Evolutionary conservation across 2,113 vertebrate species (phyloP).

Genomic region (Arothron firmamentum): DNA sequence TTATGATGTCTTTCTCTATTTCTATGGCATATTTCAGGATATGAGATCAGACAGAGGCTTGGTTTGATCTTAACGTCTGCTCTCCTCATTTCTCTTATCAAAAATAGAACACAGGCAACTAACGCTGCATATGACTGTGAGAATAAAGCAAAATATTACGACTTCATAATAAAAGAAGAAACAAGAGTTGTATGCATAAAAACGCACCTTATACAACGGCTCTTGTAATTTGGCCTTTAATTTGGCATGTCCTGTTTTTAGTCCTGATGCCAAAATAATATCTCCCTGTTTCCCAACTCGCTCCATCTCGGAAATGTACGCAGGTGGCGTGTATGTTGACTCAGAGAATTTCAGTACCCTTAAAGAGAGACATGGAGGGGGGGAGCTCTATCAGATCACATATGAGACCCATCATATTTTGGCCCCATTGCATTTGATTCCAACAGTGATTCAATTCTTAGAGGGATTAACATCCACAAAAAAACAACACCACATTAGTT

Average conservation of each 20-base stretch:
- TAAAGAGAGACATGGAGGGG: constrained; percentile 7
- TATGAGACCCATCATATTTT: not conserved
- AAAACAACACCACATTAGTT: no score
- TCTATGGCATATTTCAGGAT: not conserved
- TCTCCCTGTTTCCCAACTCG: constrained; percentile 86
- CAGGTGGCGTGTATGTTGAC: constrained; percentile 88
- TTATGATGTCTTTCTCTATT: constrained; percentile 1
- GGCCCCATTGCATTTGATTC: not conserved
- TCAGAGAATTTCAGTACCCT: constrained; percentile 92
- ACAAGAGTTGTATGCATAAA: not conserved
- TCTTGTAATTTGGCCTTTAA: constrained; percentile 77
- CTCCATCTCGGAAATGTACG: constrained; percentile 94
- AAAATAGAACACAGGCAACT: no score
- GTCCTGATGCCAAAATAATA: constrained; percentile 76
- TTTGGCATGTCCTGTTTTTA: constrained; percentile 84
- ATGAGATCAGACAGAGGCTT: not conserved
- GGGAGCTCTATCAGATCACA: not conserved
- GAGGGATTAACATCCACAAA: no score
- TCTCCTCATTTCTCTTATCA: no score
- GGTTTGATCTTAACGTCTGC: no score
- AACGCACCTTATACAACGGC: constrained; percentile 70
- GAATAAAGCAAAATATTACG: not conserved
- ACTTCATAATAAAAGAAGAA: not conserved
- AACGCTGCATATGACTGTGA: not conserved
- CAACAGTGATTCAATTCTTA: not conserved